phyloP scores from a whole-genome alignment of 2,113 vertebrate species.

The Theropithecus gelada region DNA sequence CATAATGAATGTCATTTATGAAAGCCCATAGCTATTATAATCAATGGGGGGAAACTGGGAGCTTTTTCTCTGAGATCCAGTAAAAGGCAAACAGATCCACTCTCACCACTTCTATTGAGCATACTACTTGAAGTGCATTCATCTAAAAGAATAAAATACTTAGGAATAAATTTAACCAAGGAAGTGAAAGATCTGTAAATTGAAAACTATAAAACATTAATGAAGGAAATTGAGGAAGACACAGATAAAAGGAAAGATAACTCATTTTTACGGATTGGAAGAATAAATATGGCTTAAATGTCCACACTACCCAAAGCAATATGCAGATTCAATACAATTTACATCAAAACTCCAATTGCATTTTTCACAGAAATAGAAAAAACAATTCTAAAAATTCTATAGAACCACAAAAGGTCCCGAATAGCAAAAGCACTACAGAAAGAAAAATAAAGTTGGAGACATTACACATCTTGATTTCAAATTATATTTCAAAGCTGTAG shows the following conservation, averaged over 20 bases:
- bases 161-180: not conserved
- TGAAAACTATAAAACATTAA: not conserved
- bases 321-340: not conserved
- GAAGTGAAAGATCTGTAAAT: not conserved
- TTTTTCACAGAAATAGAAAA: not conserved
- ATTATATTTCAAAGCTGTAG: not conserved
- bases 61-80: not conserved
- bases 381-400: not conserved
- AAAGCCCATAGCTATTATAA: not conserved
- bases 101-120: not conserved
- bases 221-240: not conserved
- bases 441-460: not conserved
- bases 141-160: not conserved
- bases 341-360: not conserved
- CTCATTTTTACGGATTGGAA: not conserved
- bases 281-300: not conserved
- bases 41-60: not conserved
- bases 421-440: not conserved
- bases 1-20: not conserved
- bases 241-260: not conserved
- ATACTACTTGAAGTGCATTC: not conserved
- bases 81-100: not conserved
- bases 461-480: not conserved
- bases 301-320: not conserved
- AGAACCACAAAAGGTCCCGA: not conserved